A percentile compares a stretch with the other conserved stretches of the same genome.
These are phyloP conservation scores for Ips nitidus DNA, from an alignment of 1,140 invertebrate species.

Conservation along the genomic window DNA sequence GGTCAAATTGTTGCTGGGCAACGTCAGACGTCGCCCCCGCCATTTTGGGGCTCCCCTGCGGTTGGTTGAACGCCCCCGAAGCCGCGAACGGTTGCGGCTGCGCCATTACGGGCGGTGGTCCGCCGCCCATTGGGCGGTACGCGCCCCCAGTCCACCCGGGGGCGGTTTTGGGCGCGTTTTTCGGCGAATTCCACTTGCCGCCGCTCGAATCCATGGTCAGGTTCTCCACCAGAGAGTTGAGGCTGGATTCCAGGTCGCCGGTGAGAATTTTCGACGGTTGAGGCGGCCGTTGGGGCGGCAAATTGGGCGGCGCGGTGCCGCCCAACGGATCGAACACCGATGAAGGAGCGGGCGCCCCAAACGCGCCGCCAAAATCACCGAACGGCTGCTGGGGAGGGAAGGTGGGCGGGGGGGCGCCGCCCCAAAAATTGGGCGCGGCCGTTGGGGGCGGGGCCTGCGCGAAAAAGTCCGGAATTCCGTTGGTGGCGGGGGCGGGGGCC, in stretches of 20 bases:
- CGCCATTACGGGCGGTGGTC: conserved; percentile 39
- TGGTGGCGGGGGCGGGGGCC: conserved; percentile 46
- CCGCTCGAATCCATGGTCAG: conserved; percentile 83
- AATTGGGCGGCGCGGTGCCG: conserved; percentile 51
- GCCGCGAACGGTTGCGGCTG: conserved; percentile 52
- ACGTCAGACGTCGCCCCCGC: conserved; percentile 31
- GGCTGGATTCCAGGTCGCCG: conserved; percentile 87
- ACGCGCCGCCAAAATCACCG: conserved; percentile 42
- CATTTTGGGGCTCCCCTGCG: conserved; percentile 41
- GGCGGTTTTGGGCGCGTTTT: conserved; percentile 73
- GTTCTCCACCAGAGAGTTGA: conserved; percentile 88
- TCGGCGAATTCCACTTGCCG: conserved; percentile 81
- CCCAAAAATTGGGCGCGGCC: conserved; percentile 11
- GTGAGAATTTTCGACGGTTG: conserved; percentile 74
- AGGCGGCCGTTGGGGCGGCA: conserved; percentile 53
- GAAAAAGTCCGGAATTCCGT: conserved; percentile 31
- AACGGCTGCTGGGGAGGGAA: conserved; percentile 37
- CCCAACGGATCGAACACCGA: conserved; percentile 70
- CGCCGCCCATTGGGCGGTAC: conserved; percentile 74
- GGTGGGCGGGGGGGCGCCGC: conserved; percentile 26
- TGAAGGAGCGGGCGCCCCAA: conserved; percentile 46
- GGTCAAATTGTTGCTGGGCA: conserved; percentile 46
- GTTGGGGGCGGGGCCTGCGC: neutral
- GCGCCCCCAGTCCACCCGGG: conserved; percentile 75
- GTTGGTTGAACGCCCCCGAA: conserved; percentile 26